Conservation (phyloP, 2,888 invertebrate genomes). For the Hesperia comma region DNA sequence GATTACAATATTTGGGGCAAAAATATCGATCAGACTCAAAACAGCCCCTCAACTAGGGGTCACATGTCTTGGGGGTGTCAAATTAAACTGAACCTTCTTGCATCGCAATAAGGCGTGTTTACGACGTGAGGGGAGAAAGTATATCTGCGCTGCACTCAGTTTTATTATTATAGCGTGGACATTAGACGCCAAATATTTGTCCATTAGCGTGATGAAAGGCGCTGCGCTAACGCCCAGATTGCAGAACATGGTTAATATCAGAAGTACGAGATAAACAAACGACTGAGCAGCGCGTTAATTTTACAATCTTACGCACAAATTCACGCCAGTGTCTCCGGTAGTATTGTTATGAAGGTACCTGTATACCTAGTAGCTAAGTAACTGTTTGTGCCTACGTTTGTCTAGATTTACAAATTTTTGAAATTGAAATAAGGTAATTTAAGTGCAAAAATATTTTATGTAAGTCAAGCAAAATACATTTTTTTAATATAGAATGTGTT, state of each 20-base stretch:
- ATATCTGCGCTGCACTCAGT: conserved; percentile 24
- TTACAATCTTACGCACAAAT: no score
- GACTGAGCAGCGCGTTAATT: no score
- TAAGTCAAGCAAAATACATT: no score
- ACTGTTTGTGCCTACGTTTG: no score
- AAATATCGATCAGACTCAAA: conserved; percentile 59
- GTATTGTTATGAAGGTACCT: no score
- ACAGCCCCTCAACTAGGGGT: conserved; percentile 26
- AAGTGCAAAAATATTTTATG: no score
- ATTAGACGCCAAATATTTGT: conserved; percentile 60
- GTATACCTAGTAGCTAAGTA: no score
- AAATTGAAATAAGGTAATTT: no score
- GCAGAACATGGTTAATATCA: neutral
- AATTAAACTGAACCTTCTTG: conserved; percentile 17
- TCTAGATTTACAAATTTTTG: no score
- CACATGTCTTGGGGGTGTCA: conserved; percentile 11
- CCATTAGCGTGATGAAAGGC: conserved; percentile 66
- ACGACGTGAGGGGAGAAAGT: neutral
- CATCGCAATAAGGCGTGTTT: conserved; percentile 5
- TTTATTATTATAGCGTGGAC: conserved; percentile 20
- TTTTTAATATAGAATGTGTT: no score
- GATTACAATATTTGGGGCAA: conserved; percentile 56
- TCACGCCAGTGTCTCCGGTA: no score
- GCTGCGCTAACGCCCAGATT: conserved; percentile 44
- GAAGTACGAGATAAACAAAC: neutral